Conservation (phyloP, 2,113 vertebrate species). For the Chaetura pelagica region DNA sequence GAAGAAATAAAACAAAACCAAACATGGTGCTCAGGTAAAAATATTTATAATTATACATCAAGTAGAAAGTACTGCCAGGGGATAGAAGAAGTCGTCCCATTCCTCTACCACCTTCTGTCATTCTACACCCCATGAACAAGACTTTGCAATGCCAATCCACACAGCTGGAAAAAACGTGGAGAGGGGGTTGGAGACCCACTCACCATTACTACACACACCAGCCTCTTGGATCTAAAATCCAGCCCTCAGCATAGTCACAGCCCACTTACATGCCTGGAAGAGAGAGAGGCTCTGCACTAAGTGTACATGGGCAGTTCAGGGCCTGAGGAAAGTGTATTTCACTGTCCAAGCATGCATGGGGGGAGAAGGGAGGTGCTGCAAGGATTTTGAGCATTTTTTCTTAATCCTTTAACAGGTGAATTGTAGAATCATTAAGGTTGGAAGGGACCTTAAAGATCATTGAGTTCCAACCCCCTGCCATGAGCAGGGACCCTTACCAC, state of each 20-base stretch:
- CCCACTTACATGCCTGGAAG: neutral
- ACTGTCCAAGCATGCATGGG: neutral
- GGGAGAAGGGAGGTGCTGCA: neutral
- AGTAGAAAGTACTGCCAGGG: neutral
- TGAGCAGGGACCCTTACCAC: too few relatives aligned
- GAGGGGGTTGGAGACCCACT: neutral
- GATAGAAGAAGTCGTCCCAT: neutral
- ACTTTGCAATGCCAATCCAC: neutral
- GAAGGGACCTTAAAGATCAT: too few relatives aligned
- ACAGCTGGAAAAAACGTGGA: neutral
- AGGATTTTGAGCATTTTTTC: neutral
- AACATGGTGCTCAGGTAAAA: neutral
- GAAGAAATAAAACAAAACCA: neutral
- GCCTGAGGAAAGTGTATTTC: neutral
- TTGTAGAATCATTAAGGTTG: too few relatives aligned
- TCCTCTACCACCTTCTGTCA: neutral
- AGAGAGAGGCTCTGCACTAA: neutral
- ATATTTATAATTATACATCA: neutral
- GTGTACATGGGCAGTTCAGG: neutral
- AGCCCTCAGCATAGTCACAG: neutral
- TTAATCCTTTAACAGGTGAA: neutral
- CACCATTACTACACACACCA: neutral
- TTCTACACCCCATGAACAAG: neutral
- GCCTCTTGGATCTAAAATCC: neutral
- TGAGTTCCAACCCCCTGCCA: too few relatives aligned